A percentile compares a stretch with the other conserved stretches of the same genome.
Evolutionary conservation across 2,797 vertebrate species (phyloP).

Genomic region (Gadopsis marmoratus): DNA sequence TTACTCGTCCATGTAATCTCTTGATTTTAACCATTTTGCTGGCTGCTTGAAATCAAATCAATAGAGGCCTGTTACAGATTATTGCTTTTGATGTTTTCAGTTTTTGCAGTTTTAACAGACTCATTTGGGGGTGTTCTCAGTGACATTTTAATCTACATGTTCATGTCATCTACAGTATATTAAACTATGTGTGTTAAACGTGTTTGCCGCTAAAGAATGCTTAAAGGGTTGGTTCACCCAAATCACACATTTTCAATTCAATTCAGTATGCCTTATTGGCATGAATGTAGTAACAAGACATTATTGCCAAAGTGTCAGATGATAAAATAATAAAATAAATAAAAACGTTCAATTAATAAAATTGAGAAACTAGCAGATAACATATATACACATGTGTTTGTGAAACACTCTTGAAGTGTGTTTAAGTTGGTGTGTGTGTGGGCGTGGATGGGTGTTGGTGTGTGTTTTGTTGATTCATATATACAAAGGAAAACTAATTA

Average conservation of each 20-base stretch:
- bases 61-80: conserved; percentile 34
- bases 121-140: conserved; percentile 16
- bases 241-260: background rate
- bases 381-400: too few species aligned
- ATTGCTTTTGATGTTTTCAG: background rate
- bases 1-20: conserved; percentile 1
- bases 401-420: too few species aligned
- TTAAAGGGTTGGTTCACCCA: conserved; percentile 27
- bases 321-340: too few species aligned
- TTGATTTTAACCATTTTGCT: conserved; percentile 38
- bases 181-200: conserved; percentile 7
- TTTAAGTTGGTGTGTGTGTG: too few species aligned
- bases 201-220: conserved; percentile 26
- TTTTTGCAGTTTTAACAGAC: background rate
- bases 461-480: too few species aligned
- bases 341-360: too few species aligned
- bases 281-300: too few species aligned
- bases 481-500: too few species aligned
- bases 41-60: conserved; percentile 44
- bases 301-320: too few species aligned
- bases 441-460: too few species aligned
- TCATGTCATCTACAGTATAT: conserved; percentile 10
- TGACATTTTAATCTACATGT: background rate
- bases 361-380: too few species aligned
- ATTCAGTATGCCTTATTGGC: too few species aligned